Base-by-base conservation (phyloP, 2,888 invertebrate species). In the Lacanobia wlatinum region DNA sequence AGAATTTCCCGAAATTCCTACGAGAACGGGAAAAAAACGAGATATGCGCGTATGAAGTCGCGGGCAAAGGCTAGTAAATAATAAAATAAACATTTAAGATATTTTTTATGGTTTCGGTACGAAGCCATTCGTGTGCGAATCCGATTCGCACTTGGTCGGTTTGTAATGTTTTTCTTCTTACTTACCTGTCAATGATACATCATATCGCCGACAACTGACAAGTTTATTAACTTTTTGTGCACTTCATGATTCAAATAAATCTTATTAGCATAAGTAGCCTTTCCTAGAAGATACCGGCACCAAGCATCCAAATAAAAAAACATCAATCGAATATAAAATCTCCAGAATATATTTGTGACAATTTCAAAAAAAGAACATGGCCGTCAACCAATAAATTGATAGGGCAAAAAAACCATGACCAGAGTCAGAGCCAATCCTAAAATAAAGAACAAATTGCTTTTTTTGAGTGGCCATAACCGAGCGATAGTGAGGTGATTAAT, bases 361-460 rank as follows among this genome's bases (percentile, higher is more conserved):
- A 70, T 63, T 62, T 38, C n/a, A 65, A 69, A 73, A 78, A 80
- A 84, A 77, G 61, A 59, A 70, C 48, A 53, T 62, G 64, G 38
- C 82, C 79, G 63, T 83, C 83, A 78, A 82, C 82, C 81, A 78
- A 84, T 84, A 84, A 84, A 86, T 84, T 79, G 81, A 85, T 82
- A 78, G 74, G 68, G 28, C 62, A 84, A 86, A 87, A 85, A 84
- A 84, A 82, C 48, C 71, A 77, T 73, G 60, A 70, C 73, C 60
- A 74, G 78, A 83, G 87, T 77, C 80, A 74, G 71, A 80, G 68
- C 76, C 83, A 81, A 84, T 83, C 78, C 72, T 80, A 85, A 87
- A 88, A 87, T 87, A 87, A 86, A 86, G 86, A 87, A 91, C 91
- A 91, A 91, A 91, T 91, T 88, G 87, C 85, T 85, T 85, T 89